Evolutionary conservation across 2,797 vertebrate species (phyloP).

Genomic region (Salarias fasciatus): DNA sequence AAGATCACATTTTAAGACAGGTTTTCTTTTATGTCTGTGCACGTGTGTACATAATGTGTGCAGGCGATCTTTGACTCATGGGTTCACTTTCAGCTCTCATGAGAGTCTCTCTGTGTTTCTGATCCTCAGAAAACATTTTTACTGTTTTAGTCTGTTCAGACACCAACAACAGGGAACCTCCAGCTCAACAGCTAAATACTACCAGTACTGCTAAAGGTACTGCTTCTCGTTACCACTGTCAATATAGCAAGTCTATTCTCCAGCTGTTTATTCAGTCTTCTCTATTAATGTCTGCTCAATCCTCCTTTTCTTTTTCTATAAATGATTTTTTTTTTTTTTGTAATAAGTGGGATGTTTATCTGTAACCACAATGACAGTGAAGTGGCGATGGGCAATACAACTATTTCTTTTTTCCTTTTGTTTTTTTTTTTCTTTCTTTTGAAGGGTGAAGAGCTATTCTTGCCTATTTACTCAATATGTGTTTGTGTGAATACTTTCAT

Average conservation of each 20-base stretch:
- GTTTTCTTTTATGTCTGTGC: too few species aligned
- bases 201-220: slow-evolving; percentile 62
- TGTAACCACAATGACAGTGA: slow-evolving; percentile 63
- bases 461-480: slow-evolving; percentile 82
- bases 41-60: too few species aligned
- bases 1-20: slow-evolving; percentile 4
- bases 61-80: too few species aligned
- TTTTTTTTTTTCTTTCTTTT: slow-evolving; percentile 49
- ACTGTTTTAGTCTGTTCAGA: slow-evolving; percentile 60
- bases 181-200: slow-evolving; percentile 64
- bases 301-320: slow-evolving; percentile 55
- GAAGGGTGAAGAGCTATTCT: slow-evolving; percentile 73
- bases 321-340: slow-evolving; percentile 56
- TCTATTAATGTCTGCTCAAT: slow-evolving; percentile 72
- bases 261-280: slow-evolving; percentile 57
- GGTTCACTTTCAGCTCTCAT: slow-evolving; percentile 45
- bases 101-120: slow-evolving; percentile 13
- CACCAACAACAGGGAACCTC: slow-evolving; percentile 65
- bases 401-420: slow-evolving; percentile 43
- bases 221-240: slow-evolving; percentile 65
- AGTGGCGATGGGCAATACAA: slow-evolving; percentile 67
- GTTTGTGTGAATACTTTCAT: slow-evolving; percentile 85
- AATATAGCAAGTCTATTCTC: slow-evolving; percentile 49
- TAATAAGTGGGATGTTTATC: slow-evolving; percentile 74
- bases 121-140: slow-evolving; percentile 61